Base-by-base conservation (phyloP, 2,888 invertebrate species). In the Lasius platythorax region DNA sequence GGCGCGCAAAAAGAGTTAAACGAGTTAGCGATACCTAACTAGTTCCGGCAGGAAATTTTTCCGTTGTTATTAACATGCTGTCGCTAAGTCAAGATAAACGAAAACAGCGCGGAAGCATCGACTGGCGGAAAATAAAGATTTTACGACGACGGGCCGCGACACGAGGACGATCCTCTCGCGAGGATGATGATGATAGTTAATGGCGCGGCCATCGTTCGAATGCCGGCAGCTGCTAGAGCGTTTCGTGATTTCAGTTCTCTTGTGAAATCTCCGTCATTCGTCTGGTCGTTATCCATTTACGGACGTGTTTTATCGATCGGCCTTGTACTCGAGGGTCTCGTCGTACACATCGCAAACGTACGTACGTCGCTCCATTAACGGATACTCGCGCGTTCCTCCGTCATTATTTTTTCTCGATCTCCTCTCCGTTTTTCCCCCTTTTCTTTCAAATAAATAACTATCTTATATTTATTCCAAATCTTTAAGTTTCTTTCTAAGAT, bases 201-300 rank as follows among this genome's bases (percentile, higher is more conserved):
- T 85, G 68, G 86, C 43, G n/a, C 72, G 67, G 56, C 72, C 37
- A 37, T 37, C 72, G 81, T 82, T 85, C 73, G 83, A 82, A 79
- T 78, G 82, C 78, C 84, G 70, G 83, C 85, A 89, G 85, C 85
- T 85, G 83, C 64, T 81, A 76, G 73, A 33, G 23, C 72, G 75
- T 78, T 79, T 81, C 90, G 81, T 85, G 86, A 87, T 87, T 89
- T 84, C 81, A 78, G 67, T 82, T 83, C 79, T 73, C 85, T 83
- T 85, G 81, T 89, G 87, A 88, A 90, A 89, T 89, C 88, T 90
- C 87, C 83, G 90, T 90, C 87, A 90, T 85, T 89, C 88, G 89
- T 88, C 76, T 73, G 43, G 50, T 84, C 85, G 84, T 90, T 90
- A 90, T 90, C 87, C 87, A 88, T 90, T 89, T 89, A 90, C 86